Conservation (phyloP, 2,888 invertebrate genomes). For the Acanthosoma haemorrhoidale region DNA sequence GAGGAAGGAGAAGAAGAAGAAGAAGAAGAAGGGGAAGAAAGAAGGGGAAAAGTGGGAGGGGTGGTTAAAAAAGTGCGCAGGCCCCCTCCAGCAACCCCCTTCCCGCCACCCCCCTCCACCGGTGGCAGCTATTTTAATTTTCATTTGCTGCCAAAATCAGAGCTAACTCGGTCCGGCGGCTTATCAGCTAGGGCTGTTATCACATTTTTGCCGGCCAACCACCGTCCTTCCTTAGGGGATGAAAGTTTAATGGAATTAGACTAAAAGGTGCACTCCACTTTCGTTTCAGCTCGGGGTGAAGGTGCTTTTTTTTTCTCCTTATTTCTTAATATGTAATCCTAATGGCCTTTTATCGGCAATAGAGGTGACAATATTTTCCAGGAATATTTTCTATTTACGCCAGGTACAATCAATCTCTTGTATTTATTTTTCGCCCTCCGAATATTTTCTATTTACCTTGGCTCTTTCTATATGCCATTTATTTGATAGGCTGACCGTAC, state of each 20-base stretch:
- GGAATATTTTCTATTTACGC: no score
- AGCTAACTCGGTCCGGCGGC: constrained; percentile 18
- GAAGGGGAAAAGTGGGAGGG: constrained; percentile 26
- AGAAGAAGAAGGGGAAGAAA: constrained; percentile 29
- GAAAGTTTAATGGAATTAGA: constrained; percentile 24
- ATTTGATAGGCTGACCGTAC: no score
- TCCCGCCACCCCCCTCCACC: not conserved
- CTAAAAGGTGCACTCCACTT: not conserved
- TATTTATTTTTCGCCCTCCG: no score
- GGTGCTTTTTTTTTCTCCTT: not conserved
- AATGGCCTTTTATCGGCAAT: constrained; percentile 9
- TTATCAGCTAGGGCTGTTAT: constrained; percentile 22
- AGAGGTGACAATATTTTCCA: not conserved
- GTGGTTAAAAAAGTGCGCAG: constrained; percentile 30
- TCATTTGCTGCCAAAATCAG: constrained; percentile 27
- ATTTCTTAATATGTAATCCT: constrained; percentile 1
- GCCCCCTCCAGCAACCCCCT: not conserved
- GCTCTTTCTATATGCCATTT: no score
- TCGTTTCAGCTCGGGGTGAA: not conserved
- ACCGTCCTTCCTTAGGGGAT: no score
- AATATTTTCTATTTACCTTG: no score
- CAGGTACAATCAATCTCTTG: no score
- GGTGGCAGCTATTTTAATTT: constrained; percentile 10
- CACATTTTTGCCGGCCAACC: not conserved
- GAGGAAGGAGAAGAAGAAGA: constrained; percentile 16